Percentiles rank a stretch among this genome's conserved stretches.
phyloP scores from a whole-genome alignment of 2,797 vertebrate species.

The Gobionotothen gibberifrons region DNA sequence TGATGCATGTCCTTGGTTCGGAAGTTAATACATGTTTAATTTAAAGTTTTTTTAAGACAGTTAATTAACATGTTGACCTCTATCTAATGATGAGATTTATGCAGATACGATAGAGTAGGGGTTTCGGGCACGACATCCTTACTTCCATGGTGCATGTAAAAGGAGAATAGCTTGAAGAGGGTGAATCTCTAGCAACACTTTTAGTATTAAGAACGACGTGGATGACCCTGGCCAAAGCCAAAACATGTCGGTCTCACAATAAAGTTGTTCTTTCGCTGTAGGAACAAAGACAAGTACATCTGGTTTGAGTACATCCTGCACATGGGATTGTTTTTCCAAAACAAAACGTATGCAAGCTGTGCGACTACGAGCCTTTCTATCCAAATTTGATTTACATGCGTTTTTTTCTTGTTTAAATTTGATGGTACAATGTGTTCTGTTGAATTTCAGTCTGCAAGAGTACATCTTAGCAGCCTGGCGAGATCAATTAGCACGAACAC shows the following conservation, averaged over 20 bases:
- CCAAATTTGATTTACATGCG: constrained; percentile 38
- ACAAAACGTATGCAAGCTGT: constrained; percentile 17
- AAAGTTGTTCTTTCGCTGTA: background rate
- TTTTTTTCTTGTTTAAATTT: constrained; percentile 24
- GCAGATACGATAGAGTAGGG: background rate
- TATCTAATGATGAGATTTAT: background rate
- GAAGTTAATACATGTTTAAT: background rate
- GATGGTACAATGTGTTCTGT: constrained; percentile 59
- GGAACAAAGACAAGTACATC: constrained; percentile 24
- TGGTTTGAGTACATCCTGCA: constrained; percentile 27
- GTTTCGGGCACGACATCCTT: background rate
- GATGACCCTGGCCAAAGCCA: constrained; percentile 3
- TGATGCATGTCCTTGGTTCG: background rate
- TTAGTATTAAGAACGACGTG: background rate
- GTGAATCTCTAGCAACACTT: background rate
- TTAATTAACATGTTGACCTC: background rate
- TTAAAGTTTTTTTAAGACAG: background rate
- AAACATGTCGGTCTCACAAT: background rate
- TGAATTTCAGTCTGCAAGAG: constrained; percentile 58
- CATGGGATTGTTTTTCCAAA: constrained; percentile 2
- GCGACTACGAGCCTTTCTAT: background rate
- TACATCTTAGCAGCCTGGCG: constrained; percentile 54
- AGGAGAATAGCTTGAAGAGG: background rate
- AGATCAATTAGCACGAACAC: constrained; percentile 71
- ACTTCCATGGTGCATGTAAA: too few relatives aligned